Evolutionary conservation across 1,140 invertebrate genomes (phyloP), one percentile per base, ranked within the genome.

Genomic region (Gonatopus flavifemur): DNA sequence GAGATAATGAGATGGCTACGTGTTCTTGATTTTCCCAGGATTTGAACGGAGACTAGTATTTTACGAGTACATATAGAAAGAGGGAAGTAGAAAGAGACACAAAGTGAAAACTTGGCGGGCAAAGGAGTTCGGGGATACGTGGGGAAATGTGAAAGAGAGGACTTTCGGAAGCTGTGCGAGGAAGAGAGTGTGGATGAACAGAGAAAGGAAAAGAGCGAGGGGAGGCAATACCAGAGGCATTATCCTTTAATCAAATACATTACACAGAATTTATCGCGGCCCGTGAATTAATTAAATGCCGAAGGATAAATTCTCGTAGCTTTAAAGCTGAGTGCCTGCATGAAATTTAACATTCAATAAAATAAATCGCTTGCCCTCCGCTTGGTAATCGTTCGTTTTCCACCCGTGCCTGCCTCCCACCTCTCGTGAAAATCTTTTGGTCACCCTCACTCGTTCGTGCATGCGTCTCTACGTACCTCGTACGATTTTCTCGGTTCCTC

Each of bases 211-310:
- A 59, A 19, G 53, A 36, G 31, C 2, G 31, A 38, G 22, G 21
- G 44, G 21, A 33, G 49, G 38, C 56, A 70, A 66, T 62, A 67
- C 64, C 64, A 55, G 60, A 67, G 67, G 73, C 69, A 76, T 77
- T 77, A 76, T 77, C 74, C 72, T 75, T 75, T 76, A 76, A 76
- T 76, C 74, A 77, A 77, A 77, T 75, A 75, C 72, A 76, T 77
- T 76, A 76, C 67, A 57, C 67, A 73, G 74, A 77, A 77, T 76
- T 77, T 77, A 77, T 77, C 69, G 74, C 66, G 62, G 62, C 59
- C 65, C 63, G 69, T 67, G 69, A 74, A 77, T 74, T 77, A 77
- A 77, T 77, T 77, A 76, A 77, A 77, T 74, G 73, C 72, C 73
- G 66, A 77, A 77, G 73, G 71, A 75, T 75, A 71, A 75, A 76